Conservation (phyloP, 2,797 vertebrate species). For the Cottoperca gobio region DNA sequence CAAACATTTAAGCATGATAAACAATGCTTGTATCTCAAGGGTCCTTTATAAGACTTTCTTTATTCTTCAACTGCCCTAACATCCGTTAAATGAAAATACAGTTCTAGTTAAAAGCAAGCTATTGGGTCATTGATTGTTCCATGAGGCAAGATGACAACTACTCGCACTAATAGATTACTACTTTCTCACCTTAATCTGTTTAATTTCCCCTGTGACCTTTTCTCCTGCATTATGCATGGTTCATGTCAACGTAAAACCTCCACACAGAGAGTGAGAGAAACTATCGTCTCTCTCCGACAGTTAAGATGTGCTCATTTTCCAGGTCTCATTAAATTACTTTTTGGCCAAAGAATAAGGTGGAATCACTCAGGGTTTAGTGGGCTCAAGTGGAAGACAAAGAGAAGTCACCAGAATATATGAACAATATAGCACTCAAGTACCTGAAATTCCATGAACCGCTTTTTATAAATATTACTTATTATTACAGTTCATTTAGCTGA, state of each 20-base stretch:
- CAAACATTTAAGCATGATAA: not conserved
- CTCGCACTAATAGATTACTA: slow-evolving; percentile 29
- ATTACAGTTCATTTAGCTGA: too few relatives aligned
- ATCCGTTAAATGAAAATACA: not conserved
- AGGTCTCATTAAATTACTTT: slow-evolving; percentile 1
- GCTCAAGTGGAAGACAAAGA: not conserved
- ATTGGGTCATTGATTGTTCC: slow-evolving; percentile 42
- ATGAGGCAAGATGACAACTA: not conserved
- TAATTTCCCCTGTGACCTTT: slow-evolving; percentile 45
- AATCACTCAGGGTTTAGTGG: not conserved
- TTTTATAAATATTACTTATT: too few relatives aligned
- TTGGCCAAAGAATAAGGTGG: not conserved
- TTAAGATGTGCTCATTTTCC: not conserved
- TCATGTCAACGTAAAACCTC: not conserved
- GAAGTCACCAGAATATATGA: not conserved
- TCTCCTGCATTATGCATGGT: not conserved
- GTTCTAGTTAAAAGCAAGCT: slow-evolving; percentile 19
- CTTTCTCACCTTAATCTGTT: slow-evolving; percentile 16
- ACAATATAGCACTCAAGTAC: not conserved
- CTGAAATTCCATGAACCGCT: not conserved
- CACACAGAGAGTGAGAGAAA: not conserved
- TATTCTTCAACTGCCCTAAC: not conserved
- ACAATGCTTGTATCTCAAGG: not conserved
- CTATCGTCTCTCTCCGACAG: not conserved
- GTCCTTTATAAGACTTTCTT: not conserved